Conservation (phyloP, 2,888 invertebrate genomes). For the Torymus auratus region DNA sequence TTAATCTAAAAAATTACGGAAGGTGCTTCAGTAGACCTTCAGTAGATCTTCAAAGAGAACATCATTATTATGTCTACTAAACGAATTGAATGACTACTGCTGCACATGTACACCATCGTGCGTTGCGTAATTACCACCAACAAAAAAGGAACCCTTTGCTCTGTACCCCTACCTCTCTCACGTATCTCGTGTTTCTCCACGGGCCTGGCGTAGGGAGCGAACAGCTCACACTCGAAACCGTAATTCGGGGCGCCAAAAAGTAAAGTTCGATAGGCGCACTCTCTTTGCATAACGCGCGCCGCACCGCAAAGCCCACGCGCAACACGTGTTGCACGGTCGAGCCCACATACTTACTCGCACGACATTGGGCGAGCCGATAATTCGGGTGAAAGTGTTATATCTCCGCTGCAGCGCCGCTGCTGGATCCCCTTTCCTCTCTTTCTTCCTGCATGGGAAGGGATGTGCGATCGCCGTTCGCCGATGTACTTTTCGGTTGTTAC, state of each 20-base stretch:
- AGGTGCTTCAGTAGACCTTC: too few relatives aligned
- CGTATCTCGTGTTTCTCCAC: slow-evolving; percentile 12
- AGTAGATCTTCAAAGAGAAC: too few relatives aligned
- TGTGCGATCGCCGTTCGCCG: slow-evolving; percentile 16
- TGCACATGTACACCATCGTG: too few relatives aligned
- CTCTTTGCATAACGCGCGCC: slow-evolving; percentile 13
- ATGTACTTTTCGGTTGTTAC: slow-evolving; percentile 31
- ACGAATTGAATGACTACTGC: too few relatives aligned
- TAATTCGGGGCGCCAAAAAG: slow-evolving; percentile 29
- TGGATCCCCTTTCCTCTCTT: slow-evolving; percentile 40
- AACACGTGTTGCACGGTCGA: neutral
- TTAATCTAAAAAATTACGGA: too few relatives aligned
- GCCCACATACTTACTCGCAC: too few relatives aligned
- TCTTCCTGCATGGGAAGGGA: slow-evolving; percentile 45
- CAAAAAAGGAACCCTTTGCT: too few relatives aligned
- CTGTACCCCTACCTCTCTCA: neutral
- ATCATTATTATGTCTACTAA: too few relatives aligned
- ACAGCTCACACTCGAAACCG: neutral
- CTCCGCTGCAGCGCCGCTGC: neutral
- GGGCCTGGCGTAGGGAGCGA: neutral
- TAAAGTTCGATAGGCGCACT: slow-evolving; percentile 16
- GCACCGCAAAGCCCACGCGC: neutral
- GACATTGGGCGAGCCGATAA: slow-evolving; percentile 28
- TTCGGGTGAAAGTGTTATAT: slow-evolving; percentile 50
- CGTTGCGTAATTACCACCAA: too few relatives aligned